A percentile compares a stretch with the other conserved stretches of the same genome.
phyloP scores from a whole-genome alignment of 2,797 vertebrate species.

The Pseudotriccus pelzelni region DNA sequence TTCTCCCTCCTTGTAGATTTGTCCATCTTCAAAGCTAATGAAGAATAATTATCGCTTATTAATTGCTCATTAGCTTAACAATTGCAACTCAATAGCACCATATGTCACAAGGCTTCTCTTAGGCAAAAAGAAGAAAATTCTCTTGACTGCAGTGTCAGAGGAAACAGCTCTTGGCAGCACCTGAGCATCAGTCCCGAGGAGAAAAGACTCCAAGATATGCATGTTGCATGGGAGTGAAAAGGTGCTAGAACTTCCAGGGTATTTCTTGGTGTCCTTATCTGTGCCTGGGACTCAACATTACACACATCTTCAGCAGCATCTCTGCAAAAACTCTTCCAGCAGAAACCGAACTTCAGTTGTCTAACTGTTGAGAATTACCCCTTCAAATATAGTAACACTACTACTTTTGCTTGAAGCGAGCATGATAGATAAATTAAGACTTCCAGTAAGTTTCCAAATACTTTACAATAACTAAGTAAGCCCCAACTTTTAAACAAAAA shows the following conservation, averaged over 20 bases:
- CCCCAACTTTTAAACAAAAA: neutral
- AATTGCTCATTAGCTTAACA: neutral
- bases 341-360: neutral
- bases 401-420: neutral
- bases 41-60: neutral
- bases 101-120: neutral
- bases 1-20: neutral
- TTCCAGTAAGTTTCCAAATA: neutral
- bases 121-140: neutral
- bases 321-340: neutral
- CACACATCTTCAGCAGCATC: neutral
- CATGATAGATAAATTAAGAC: neutral
- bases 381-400: neutral
- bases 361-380: neutral
- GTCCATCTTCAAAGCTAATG: neutral
- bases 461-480: neutral
- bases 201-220: neutral
- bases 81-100: neutral
- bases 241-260: neutral
- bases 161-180: neutral
- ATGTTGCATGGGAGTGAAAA: neutral
- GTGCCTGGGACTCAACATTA: neutral
- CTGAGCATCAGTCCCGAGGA: neutral
- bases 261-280: neutral
- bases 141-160: neutral